A percentile compares a stretch with the other conserved stretches of the same genome.
These are phyloP conservation scores for Drosophila pseudotakahashii DNA, from an alignment of 2,888 invertebrate genomes.

Conservation along the genomic window DNA sequence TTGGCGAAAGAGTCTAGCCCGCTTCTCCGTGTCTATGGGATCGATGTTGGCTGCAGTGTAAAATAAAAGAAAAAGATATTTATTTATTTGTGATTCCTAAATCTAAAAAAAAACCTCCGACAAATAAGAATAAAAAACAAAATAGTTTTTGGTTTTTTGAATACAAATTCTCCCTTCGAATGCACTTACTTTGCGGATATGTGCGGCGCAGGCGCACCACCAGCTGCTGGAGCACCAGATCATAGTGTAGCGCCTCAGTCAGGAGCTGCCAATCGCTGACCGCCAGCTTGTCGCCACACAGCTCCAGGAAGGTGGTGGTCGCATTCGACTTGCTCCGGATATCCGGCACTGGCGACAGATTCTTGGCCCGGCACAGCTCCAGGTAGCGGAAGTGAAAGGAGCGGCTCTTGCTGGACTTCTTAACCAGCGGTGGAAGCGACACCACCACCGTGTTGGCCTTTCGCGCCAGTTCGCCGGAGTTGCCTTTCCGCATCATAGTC, in stretches of 20 bases:
- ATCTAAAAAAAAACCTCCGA: too few species aligned
- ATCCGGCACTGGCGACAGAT: constrained; percentile 77
- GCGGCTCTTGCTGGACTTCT: constrained; percentile 80
- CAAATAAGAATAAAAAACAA: too few species aligned
- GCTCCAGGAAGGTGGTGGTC: constrained; percentile 87
- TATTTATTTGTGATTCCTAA: too few species aligned
- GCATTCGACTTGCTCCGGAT: constrained; percentile 83
- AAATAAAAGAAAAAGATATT: too few species aligned
- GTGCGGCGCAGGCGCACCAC: constrained; percentile 87
- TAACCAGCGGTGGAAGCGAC: constrained; percentile 60
- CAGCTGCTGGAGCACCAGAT: constrained; percentile 88
- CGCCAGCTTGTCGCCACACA: constrained; percentile 90
- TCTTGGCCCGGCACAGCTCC: constrained; percentile 83
- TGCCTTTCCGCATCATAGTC: constrained; percentile 7
- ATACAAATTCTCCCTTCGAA: background rate
- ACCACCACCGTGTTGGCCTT: constrained; percentile 41
- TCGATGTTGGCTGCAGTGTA: constrained; percentile 62
- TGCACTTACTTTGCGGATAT: constrained; percentile 72
- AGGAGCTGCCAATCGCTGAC: constrained; percentile 91
- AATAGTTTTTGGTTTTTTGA: too few species aligned
- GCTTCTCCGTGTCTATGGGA: constrained; percentile 86
- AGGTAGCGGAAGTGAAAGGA: constrained; percentile 84
- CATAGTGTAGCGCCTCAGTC: constrained; percentile 89
- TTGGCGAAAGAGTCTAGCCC: constrained; percentile 87
- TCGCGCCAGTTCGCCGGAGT: constrained; percentile 37